Conservation (phyloP, 1,140 invertebrate genomes). For the Aphidius gifuensis region DNA sequence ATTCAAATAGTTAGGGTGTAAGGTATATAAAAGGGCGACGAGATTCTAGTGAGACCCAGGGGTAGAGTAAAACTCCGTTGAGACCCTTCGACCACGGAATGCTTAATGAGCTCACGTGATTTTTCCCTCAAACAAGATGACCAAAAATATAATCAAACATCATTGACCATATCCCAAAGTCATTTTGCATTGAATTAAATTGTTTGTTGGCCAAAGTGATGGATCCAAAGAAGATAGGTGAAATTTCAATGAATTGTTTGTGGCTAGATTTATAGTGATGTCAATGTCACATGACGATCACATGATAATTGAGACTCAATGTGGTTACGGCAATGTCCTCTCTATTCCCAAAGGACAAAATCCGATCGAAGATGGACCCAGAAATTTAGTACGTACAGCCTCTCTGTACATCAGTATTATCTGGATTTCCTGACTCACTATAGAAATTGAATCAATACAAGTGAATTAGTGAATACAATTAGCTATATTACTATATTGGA, state of each 20-base stretch:
- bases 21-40: constrained; percentile 15
- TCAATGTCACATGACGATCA: no score
- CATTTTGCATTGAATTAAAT: neutral
- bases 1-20: constrained; percentile 28
- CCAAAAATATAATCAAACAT: constrained; percentile 24
- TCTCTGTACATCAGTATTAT: no score
- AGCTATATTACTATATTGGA: no score
- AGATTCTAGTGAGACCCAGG: constrained; percentile 2
- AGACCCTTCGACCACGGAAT: constrained; percentile 39
- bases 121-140: constrained; percentile 27
- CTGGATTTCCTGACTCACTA: no score
- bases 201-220: neutral
- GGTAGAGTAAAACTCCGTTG: constrained; percentile 14
- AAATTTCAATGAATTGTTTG: neutral
- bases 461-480: no score
- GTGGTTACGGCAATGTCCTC: no score
- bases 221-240: neutral
- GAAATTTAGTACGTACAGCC: no score
- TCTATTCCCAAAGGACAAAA: no score
- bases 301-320: no score
- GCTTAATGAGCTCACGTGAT: constrained; percentile 45
- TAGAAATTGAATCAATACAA: no score
- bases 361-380: no score
- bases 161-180: constrained; percentile 20
- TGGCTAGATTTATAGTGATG: no score